A percentile compares a stretch with the other conserved stretches of the same genome.
Evolutionary conservation across 2,113 vertebrate species (phyloP).

Genomic region (Rhinichthys klamathensis): DNA sequence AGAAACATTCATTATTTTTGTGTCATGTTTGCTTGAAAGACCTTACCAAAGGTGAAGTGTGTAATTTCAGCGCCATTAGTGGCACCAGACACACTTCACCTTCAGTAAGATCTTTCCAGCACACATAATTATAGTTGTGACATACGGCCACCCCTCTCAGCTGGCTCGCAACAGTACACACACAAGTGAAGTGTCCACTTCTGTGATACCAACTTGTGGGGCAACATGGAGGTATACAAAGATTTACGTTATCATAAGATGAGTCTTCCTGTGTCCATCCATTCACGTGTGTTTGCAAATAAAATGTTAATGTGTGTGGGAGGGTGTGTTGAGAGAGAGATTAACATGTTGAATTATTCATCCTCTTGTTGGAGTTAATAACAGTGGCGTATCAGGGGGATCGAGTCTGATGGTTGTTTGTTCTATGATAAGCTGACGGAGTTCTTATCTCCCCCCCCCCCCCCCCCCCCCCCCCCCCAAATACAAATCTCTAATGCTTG

Average conservation of each 20-base stretch:
- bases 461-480: too few relatives aligned
- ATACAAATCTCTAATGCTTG: conserved; percentile 45
- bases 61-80: not conserved
- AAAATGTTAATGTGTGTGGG: conserved; percentile 20
- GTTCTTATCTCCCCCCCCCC: conserved; percentile 49
- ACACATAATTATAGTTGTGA: conserved; percentile 9
- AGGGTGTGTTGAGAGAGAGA: conserved; percentile 44
- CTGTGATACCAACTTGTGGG: not conserved
- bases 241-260: not conserved
- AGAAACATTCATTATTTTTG: not conserved
- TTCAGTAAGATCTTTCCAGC: conserved; percentile 13
- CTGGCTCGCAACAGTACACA: not conserved
- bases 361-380: conserved; percentile 64
- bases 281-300: conserved; percentile 21
- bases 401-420: conserved; percentile 58
- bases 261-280: conserved; percentile 23
- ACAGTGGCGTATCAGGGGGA: conserved; percentile 58
- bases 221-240: not conserved
- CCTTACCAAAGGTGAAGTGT: not conserved
- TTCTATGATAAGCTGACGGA: conserved; percentile 58
- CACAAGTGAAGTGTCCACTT: conserved; percentile 15
- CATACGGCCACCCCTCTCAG: not conserved
- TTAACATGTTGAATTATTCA: conserved; percentile 65
- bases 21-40: not conserved
- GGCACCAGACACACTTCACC: conserved; percentile 11